These are phyloP conservation scores for Ciconia nigra DNA, from an alignment of 2,797 vertebrate species.

Conservation along the genomic window DNA sequence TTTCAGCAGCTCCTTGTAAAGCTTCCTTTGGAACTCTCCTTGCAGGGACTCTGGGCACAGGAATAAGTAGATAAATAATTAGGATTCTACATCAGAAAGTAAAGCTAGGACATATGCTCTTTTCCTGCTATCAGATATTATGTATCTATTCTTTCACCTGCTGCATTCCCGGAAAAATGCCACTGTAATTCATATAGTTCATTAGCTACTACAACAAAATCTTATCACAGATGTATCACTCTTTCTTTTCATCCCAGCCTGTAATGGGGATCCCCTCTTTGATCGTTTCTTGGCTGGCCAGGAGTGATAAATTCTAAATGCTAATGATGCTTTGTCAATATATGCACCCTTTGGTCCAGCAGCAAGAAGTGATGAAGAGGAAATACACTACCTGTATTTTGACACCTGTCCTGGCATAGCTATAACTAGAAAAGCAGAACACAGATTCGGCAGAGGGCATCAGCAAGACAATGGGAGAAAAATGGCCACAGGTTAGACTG, in stretches of 20 bases:
- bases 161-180: not conserved
- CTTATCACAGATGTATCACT: not conserved
- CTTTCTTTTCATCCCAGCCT: not conserved
- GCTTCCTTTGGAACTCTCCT: slow-evolving; percentile 94
- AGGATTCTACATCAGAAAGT: not conserved
- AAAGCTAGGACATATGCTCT: not conserved
- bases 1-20: slow-evolving; percentile 91
- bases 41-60: slow-evolving; percentile 81
- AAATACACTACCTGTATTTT: not conserved
- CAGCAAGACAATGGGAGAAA: not conserved
- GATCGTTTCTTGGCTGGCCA: not conserved
- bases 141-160: not conserved
- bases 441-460: not conserved
- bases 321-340: not conserved
- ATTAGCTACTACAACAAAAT: not conserved
- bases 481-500: slow-evolving; percentile 12
- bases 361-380: not conserved
- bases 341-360: not conserved
- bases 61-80: not conserved
- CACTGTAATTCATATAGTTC: not conserved
- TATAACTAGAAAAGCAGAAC: not conserved
- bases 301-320: not conserved
- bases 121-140: not conserved
- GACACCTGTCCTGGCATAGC: not conserved
- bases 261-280: not conserved